Evolutionary conservation across 2,113 vertebrate species (phyloP), one percentile per base, ranked within the genome.

Genomic region (Hemiscyllium ocellatum): DNA sequence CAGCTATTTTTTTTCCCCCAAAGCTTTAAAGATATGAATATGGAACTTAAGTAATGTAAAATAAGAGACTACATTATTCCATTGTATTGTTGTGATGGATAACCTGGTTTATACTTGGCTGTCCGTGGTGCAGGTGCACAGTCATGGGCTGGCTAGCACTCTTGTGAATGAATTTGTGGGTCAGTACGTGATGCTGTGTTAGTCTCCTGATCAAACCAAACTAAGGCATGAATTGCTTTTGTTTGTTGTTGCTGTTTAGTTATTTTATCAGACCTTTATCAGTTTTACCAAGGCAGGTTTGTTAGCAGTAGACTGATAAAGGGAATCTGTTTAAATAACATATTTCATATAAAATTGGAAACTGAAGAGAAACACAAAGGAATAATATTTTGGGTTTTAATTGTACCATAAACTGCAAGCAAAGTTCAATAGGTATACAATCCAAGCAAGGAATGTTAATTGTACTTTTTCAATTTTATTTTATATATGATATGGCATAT

Each of bases 281-380:
- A 19, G 29, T 52, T 70, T 72, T 26, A 26, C 12, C 72, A 42
- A 69, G 47, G 33, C 47, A 50, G 69, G 33, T 95, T 50, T 72
- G 72, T 95, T 61, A 52, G 22, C 24, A 72, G 37, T 72, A 76
- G 42, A 26, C 50, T 26, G 69, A 42, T 95, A 42, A 47, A 72
- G 3, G 94, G 37, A 66, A 72, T 76, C 68, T 95, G 69, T 95
- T 95, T 95, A 52, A 95, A 95, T 95, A 42, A 61, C 94, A 95
- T 69, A 52, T 72, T 42, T 93, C 66, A 3, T 95, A 72, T 72
- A 95, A 95, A 50, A 72, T 20, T 50, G 94, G 24, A 95, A 50
- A 72, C 69, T 42, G 50, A 95, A 72, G 94, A 95, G 69, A 68
- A 94, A 3, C 7, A 4, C 24, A 52, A 95, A 50, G 69, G 69